These are phyloP conservation scores for Gymnothorax javanicus DNA, from an alignment of 2,797 vertebrate species.

Conservation along the genomic window DNA sequence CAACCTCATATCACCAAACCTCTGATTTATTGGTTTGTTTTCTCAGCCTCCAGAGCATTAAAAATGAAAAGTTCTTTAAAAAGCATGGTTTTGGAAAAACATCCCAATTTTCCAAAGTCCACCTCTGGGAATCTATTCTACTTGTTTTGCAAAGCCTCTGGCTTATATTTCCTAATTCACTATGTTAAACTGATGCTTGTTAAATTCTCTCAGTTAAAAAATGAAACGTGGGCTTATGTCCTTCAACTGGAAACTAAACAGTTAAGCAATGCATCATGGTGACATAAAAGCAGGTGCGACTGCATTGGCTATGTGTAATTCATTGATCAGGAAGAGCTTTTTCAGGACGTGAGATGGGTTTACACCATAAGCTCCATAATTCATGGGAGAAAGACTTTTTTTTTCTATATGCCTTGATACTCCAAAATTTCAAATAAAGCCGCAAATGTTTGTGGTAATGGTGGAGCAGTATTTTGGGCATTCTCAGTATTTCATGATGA, in stretches of 20 bases:
- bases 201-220: constrained; percentile 77
- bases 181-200: constrained; percentile 71
- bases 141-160: constrained; percentile 73
- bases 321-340: neutral
- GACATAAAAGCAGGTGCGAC: neutral
- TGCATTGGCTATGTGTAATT: neutral
- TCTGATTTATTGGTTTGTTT: neutral
- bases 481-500: neutral
- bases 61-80: neutral
- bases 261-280: neutral
- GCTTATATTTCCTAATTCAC: constrained; percentile 74
- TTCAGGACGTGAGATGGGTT: too few species aligned
- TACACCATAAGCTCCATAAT: too few species aligned
- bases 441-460: neutral
- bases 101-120: constrained; percentile 35
- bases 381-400: too few species aligned
- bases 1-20: too few species aligned
- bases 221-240: constrained; percentile 25
- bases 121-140: constrained; percentile 74
- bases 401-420: too few species aligned
- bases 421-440: neutral
- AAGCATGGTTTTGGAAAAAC: neutral
- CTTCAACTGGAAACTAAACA: neutral
- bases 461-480: neutral
- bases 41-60: neutral